Base-by-base conservation (phyloP, 2,797 vertebrate genomes). In the Acrossocheilus wenchowensis region DNA sequence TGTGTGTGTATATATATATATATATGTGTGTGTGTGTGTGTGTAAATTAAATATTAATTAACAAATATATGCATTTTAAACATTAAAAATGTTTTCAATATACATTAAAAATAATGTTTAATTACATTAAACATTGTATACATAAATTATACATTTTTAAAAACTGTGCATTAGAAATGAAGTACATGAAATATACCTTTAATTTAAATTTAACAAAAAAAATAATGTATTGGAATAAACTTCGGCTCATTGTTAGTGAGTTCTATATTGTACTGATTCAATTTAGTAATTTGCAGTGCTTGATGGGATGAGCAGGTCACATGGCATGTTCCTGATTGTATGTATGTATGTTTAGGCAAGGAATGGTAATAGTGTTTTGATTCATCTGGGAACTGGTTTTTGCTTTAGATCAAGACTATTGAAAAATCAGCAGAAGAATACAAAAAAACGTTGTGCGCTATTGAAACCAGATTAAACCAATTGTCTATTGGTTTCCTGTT, bases 401-500 rank as follows among this genome's bases (percentile, higher is more conserved):
- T 60, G 21, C 21, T 73, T 50, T 30, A 34, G 7, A 48, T 48
- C 14, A 30, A 30, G 43, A 73, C 23, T 8, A 6, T 48, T 52
- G 7, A 21, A 54, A 36, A 34, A 30, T 36, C 14, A 0, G n/a
- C n/a, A 17, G 41, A 73, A 48, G 45, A 43, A 43, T 41, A 43
- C 0, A 4, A 52, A 48, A 45, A n/a, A 54, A 7, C 7, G 52
- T 34, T 87, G 74, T 26, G 2, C 64, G 82, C 21, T 79, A 19
- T 79, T 48, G 2, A 57, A 96, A 3, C 92, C 90, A 0, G 96
- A 95, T 89, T 96, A 95, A 62, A 92, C 84, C 15, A 95, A 95
- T 89, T 93, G 95, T 94, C 85, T 87, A 78, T 89, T 85, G 60
- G 7, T 21, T 80, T 54, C 57, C 34, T 41, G 1, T 81, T 74